These are phyloP conservation scores for Astyanax mexicanus DNA, from an alignment of 2,797 vertebrate species.

Conservation along the genomic window DNA sequence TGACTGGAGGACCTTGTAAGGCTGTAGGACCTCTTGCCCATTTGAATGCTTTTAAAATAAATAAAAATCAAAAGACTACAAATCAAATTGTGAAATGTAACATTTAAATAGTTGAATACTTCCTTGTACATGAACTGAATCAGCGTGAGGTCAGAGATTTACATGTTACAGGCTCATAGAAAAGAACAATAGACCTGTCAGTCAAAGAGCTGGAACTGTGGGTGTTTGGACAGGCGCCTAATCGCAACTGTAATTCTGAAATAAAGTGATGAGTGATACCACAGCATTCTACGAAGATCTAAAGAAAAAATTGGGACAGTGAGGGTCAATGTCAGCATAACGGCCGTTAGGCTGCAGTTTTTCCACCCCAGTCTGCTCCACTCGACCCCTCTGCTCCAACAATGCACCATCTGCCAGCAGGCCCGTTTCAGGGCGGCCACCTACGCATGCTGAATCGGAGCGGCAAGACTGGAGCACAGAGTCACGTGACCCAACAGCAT, in stretches of 20 bases:
- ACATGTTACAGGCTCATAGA: background rate
- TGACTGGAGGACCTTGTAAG: no score
- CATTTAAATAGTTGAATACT: no score
- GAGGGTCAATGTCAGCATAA: background rate
- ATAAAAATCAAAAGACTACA: no score
- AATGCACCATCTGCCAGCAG: constrained; percentile 57
- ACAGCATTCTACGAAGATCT: background rate
- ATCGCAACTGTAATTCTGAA: background rate
- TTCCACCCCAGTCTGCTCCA: constrained; percentile 19
- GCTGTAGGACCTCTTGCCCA: no score
- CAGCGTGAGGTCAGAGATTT: no score
- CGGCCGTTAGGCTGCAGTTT: background rate
- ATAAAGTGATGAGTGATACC: background rate
- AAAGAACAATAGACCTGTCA: background rate
- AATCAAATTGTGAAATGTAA: no score
- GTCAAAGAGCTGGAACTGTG: background rate
- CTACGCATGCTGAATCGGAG: constrained; percentile 49
- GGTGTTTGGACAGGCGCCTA: background rate
- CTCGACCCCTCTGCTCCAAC: constrained; percentile 41
- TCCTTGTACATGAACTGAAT: no score
- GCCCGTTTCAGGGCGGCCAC: constrained; percentile 29
- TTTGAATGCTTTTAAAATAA: no score
- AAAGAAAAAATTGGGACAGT: constrained; percentile 14
- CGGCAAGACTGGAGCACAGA: constrained; percentile 35
- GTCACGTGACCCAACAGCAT: constrained; percentile 20